Base-by-base conservation (phyloP, 2,888 invertebrate genomes). In the Lamellibrachia columna region DNA sequence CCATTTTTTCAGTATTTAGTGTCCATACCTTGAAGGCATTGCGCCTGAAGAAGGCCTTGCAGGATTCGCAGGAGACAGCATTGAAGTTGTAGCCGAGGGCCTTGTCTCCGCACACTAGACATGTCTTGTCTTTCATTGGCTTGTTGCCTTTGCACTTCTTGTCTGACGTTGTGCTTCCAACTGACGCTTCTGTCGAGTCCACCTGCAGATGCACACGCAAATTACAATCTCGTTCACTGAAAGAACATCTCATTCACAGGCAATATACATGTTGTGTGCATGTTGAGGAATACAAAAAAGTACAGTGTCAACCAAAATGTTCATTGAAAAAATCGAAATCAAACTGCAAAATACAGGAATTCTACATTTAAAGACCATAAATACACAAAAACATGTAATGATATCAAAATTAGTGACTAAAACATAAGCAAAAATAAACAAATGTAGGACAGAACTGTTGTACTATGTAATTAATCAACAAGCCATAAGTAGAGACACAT, bases 41-140 rank as follows among this genome's bases (percentile, higher is more conserved):
- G 92, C 96, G 93, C 52, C 96, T 93, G 94, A 94, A 94, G 93
- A 94, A 94, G 6, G 94, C 94, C 92, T 94, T 94, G 90, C 94
- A 94, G n/a, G 93, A 95, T 93, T 96, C 96, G 92, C 96, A 96
- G 15, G 96, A 95, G 11, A 96, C 94, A 28, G 96, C 96, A 92
- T 94, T 94, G 93, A 94, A 94, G 93, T 94, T 94, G 92, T 93
- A 94, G n/a, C 94, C 94, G 0, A 96, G 94, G 1, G 96, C 96
- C 92, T 95, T 95, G 93, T 96, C 96, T 0, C 95, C 96, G 92
- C 96, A 96, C 15, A 96, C 95, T 28, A 96, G 94, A 92, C 96
- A 96, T 22, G 93, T 94, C 94, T 96, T 96, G 94, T 96, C 96
- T 93, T 96, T 96, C 93, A 92, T 58, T 11, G 92, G 93, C 52